phyloP scores from a whole-genome alignment of 2,113 vertebrate genomes.

The Tenebrosternarchus preto region DNA sequence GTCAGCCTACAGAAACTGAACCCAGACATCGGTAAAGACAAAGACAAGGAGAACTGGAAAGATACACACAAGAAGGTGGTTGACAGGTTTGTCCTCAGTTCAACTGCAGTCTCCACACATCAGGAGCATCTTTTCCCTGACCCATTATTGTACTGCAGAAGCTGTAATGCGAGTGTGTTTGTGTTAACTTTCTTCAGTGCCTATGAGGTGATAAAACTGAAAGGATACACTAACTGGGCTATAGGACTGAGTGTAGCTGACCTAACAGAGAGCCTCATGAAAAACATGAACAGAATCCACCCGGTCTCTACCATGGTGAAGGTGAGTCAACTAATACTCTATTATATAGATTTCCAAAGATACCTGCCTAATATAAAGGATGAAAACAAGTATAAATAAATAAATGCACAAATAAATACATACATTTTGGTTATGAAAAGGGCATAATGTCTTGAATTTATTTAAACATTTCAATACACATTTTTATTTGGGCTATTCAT shows the following conservation, averaged over 20 bases:
- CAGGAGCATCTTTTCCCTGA: too few species aligned
- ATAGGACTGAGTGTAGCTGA: conserved; percentile 62
- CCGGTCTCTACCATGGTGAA: conserved; percentile 61
- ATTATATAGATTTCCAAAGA: not conserved
- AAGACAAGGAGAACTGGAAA: conserved; percentile 55
- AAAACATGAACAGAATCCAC: conserved; percentile 59
- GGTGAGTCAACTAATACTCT: conserved; percentile 47
- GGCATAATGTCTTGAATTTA: too few species aligned
- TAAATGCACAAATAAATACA: too few species aligned
- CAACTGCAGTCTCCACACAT: too few species aligned
- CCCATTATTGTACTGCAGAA: not conserved
- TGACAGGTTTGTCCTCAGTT: conserved; percentile 48
- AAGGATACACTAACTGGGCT: conserved; percentile 66
- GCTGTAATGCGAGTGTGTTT: not conserved
- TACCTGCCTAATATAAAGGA: too few species aligned
- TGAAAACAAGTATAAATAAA: not conserved
- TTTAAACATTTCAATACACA: too few species aligned
- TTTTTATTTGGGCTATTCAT: too few species aligned
- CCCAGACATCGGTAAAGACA: conserved; percentile 43
- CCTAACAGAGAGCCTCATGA: conserved; percentile 58
- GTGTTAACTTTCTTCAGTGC: conserved; percentile 46
- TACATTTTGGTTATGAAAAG: too few species aligned
- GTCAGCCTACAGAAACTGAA: conserved; percentile 55
- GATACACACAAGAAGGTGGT: conserved; percentile 59
- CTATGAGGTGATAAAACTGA: conserved; percentile 63